These are phyloP conservation scores for Drosophila rhopaloa DNA, from an alignment of 1,140 invertebrate species.

Conservation along the genomic window DNA sequence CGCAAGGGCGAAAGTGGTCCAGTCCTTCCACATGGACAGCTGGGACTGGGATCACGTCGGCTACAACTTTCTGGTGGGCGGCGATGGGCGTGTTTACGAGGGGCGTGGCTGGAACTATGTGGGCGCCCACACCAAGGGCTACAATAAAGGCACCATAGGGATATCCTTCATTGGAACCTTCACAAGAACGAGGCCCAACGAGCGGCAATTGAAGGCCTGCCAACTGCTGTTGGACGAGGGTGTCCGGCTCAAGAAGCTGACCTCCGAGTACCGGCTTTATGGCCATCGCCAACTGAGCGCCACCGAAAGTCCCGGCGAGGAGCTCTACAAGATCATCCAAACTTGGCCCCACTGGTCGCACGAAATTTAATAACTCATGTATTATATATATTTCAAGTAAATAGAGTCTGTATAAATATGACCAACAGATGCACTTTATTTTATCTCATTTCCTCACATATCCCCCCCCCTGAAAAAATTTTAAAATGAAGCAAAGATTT, in stretches of 20 bases:
- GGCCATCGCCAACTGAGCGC: constrained; percentile 87
- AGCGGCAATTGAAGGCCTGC: constrained; percentile 86
- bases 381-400: constrained; percentile 15
- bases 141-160: constrained; percentile 87
- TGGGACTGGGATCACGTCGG: constrained; percentile 87
- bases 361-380: constrained; percentile 14
- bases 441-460: constrained; percentile 7
- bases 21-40: constrained; percentile 90
- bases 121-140: constrained; percentile 88
- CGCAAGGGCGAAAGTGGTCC: constrained; percentile 86
- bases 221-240: constrained; percentile 88
- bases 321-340: constrained; percentile 87
- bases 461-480: background rate
- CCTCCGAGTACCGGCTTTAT: constrained; percentile 86
- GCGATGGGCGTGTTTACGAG: constrained; percentile 87
- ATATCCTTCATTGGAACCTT: constrained; percentile 90
- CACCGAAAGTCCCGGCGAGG: constrained; percentile 88
- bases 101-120: constrained; percentile 88
- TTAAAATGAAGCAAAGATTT: constrained; percentile 11
- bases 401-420: constrained; percentile 16
- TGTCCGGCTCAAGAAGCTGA: constrained; percentile 86
- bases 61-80: constrained; percentile 89
- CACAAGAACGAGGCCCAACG: constrained; percentile 85
- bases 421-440: constrained; percentile 5
- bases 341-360: constrained; percentile 86